Conservation (phyloP, 2,797 vertebrate species). For the Coreius guichenoti region DNA sequence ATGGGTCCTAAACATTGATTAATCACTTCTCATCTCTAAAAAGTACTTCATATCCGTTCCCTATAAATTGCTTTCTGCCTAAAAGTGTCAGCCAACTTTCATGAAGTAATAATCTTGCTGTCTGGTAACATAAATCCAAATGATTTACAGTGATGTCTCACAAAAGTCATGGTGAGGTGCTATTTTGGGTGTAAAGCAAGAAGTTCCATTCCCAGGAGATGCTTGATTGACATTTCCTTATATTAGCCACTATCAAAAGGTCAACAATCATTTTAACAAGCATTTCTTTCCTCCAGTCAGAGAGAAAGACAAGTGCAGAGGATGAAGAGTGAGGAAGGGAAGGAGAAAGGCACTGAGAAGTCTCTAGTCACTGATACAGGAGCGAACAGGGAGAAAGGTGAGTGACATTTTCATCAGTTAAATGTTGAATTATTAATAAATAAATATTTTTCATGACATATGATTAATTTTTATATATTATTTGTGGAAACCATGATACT, state of each 20-base stretch:
- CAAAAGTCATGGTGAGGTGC: not conserved
- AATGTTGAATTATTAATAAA: not conserved
- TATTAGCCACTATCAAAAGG: conserved; percentile 17
- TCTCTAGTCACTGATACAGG: not conserved
- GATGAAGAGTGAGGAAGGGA: not conserved
- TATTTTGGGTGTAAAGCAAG: conserved; percentile 17
- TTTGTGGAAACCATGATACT: not conserved
- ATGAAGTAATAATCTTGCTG: conserved; percentile 42
- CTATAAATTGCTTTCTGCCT: conserved; percentile 22
- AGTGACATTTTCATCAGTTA: not conserved
- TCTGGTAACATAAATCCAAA: conserved; percentile 23
- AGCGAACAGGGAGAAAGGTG: not conserved
- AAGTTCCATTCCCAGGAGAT: not conserved
- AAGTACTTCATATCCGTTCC: conserved; percentile 32
- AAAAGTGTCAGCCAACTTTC: conserved; percentile 18
- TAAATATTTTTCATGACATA: not conserved
- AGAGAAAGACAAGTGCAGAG: conserved; percentile 1
- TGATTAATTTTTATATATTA: not conserved
- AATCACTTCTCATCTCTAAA: conserved; percentile 35
- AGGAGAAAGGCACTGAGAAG: not conserved
- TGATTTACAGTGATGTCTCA: not conserved
- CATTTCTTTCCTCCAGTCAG: not conserved
- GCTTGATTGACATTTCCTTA: not conserved
- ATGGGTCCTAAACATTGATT: conserved; percentile 15
- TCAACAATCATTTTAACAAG: conserved; percentile 2